Percentiles rank a stretch among this genome's conserved stretches.
These are phyloP conservation scores for Bos javanicus DNA, from an alignment of 2,113 vertebrate species.

Conservation along the genomic window DNA sequence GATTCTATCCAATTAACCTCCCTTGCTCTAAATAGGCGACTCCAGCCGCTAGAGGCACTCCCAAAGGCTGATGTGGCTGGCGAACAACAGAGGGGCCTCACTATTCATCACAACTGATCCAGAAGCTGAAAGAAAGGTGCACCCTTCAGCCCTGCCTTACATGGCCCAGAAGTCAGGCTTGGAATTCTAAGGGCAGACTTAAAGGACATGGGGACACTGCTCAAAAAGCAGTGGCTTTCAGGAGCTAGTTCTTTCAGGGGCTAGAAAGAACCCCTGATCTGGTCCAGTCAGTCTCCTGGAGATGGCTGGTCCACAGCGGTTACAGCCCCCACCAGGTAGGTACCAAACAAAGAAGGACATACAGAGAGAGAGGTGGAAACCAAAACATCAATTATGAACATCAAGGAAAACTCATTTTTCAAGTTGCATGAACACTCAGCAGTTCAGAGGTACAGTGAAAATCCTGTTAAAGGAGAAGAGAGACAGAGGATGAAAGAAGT, in stretches of 20 bases:
- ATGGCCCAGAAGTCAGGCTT: background rate
- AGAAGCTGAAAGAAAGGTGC: constrained; percentile 1
- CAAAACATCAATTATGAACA: constrained; percentile 3
- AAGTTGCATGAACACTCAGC: background rate
- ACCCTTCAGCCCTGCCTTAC: background rate
- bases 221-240: background rate
- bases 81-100: background rate
- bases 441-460: background rate
- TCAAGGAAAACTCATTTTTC: background rate
- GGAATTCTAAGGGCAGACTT: background rate
- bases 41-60: background rate
- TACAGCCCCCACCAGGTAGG: background rate
- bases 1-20: background rate
- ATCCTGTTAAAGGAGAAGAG: background rate
- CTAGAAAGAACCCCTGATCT: background rate
- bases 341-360: background rate
- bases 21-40: background rate
- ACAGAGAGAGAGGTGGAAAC: background rate
- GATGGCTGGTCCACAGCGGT: background rate
- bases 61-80: background rate
- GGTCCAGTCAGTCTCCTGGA: background rate
- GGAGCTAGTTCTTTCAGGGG: background rate
- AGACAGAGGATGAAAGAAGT: background rate
- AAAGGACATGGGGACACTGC: background rate
- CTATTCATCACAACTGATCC: background rate